These are phyloP conservation scores for Ictalurus furcatus DNA, from an alignment of 2,113 vertebrate genomes.

Conservation along the genomic window DNA sequence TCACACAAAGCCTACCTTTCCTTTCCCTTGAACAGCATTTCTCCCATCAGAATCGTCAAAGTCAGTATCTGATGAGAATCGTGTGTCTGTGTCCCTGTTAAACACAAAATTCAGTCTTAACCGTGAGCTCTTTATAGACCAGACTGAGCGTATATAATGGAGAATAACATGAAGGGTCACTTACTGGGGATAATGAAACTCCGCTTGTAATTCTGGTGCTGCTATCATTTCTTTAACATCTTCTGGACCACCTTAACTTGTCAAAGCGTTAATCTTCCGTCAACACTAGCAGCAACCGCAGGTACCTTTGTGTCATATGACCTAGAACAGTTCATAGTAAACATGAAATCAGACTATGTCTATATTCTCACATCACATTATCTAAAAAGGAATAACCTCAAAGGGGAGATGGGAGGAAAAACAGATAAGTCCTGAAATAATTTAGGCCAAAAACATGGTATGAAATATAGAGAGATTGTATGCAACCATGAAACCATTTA, in stretches of 20 bases:
- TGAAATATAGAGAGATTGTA: not conserved
- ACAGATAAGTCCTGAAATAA: not conserved
- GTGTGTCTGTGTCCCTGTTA: conserved; percentile 90
- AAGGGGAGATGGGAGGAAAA: not conserved
- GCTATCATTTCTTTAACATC: conserved; percentile 99
- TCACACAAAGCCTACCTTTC: conserved; percentile 74
- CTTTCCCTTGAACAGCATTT: conserved; percentile 85
- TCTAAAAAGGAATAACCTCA: not conserved
- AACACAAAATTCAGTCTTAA: conserved; percentile 46
- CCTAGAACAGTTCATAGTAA: conserved; percentile 16
- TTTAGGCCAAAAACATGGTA: not conserved
- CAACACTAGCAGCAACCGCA: conserved; percentile 3
- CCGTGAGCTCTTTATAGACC: conserved; percentile 63
- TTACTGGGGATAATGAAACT: conserved; percentile 96
- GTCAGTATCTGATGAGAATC: conserved; percentile 94
- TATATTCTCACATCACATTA: not conserved
- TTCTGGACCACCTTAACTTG: conserved; percentile 83
- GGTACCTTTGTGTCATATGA: conserved; percentile 43
- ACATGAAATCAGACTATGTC: not conserved
- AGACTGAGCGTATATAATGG: conserved; percentile 23
- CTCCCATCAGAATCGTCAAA: conserved; percentile 92
- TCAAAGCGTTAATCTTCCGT: conserved; percentile 68
- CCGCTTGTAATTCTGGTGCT: conserved; percentile 95
- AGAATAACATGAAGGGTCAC: conserved; percentile 65
- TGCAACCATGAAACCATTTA: not conserved